Base-by-base conservation (phyloP, 2,888 invertebrate species). In the Tinea trinotella region DNA sequence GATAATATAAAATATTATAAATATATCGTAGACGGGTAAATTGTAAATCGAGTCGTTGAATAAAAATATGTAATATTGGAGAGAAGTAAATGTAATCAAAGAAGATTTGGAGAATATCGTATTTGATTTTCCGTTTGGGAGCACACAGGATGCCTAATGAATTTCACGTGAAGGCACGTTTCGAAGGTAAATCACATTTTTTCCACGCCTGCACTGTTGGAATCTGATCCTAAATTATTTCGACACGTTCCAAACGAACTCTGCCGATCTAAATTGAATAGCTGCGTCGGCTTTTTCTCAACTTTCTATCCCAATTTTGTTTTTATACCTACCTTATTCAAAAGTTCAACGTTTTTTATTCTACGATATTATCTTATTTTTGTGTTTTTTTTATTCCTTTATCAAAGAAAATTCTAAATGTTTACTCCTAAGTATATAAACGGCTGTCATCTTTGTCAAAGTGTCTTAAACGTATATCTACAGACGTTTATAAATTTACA, bases 111-210 rank as follows among this genome's bases (percentile, higher is more conserved):
- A 15, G 13, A 50, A 24, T 50, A 22, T 50, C 50, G 57, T 65
- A 58, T 64, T 66, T 64, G 60, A 63, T 68, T 68, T 64, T 63
- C 64, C 62, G 59, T 57, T 54, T 59, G 62, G 67, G 58, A 64
- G 65, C 64, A 64, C 62, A 61, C 59, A 59, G 54, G 54, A 55
- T 59, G 56, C 59, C 60, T 71, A 70, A 71, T 68, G 67, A 70
- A 70, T 61, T 67, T 59, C 56, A 58, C 60, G 56, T 53, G 54
- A 56, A 9, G 56, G 59, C 66, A 68, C 68, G 68, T 56, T 57
- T 56, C 54, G 52, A 20, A 61, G 65, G 68, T 69, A 68, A 67
- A 71, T 72, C 68, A 65, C 62, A 61, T 68, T 48, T 68, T 67
- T 68, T 64, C 59, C 58, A 10, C n/a, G 50, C 15, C 57, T 65